Conservation (phyloP, 2,888 invertebrate genomes). For the Tinea pellionella region DNA sequence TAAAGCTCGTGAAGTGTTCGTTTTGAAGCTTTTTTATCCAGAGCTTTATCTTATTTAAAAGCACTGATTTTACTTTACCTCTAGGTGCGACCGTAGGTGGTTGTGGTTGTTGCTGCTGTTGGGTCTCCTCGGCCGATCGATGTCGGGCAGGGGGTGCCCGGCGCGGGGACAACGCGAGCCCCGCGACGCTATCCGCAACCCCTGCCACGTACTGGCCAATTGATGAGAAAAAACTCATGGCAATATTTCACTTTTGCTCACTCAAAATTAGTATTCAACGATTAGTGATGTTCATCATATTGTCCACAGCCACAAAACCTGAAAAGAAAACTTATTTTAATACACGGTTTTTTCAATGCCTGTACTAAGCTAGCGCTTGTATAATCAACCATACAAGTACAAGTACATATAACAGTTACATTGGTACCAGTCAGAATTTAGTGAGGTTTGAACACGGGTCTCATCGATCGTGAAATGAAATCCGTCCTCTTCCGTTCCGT, state of each 20-base stretch:
- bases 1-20: background rate
- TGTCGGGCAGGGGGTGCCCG: constrained; percentile 78
- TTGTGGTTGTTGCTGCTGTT: constrained; percentile 42
- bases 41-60: too few relatives aligned
- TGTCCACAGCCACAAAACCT: background rate
- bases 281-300: background rate
- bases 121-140: constrained; percentile 67
- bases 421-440: too few relatives aligned
- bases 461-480: too few relatives aligned
- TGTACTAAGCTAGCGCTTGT: too few relatives aligned
- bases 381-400: too few relatives aligned
- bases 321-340: background rate
- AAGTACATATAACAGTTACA: too few relatives aligned
- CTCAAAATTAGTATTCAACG: background rate
- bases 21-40: background rate
- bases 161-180: constrained; percentile 80
- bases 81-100: constrained; percentile 20
- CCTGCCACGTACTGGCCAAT: constrained; percentile 88
- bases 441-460: too few relatives aligned
- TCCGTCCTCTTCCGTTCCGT: too few relatives aligned
- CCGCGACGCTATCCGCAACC: constrained; percentile 86
- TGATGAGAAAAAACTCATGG: constrained; percentile 88
- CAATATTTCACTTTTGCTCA: background rate
- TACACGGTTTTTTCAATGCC: too few relatives aligned
- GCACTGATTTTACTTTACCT: too few relatives aligned